phyloP scores from a whole-genome alignment of 2,113 vertebrate species.

The Ammodytes dubius region DNA sequence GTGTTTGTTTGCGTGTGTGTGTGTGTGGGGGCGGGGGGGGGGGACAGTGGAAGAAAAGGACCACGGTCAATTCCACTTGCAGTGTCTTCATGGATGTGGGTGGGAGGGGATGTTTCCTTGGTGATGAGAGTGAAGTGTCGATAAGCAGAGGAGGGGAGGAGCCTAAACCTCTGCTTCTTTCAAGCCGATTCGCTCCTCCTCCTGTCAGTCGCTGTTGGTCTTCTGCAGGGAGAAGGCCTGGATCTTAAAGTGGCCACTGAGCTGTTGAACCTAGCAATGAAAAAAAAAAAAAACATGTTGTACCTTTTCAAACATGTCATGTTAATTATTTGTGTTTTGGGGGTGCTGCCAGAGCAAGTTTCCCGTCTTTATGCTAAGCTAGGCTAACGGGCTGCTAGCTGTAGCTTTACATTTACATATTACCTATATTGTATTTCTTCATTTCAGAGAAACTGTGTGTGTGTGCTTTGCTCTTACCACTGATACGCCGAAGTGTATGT shows the following conservation, averaged over 20 bases:
- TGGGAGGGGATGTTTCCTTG: slow-evolving; percentile 74
- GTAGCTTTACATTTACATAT: neutral
- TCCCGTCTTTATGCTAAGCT: neutral
- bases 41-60: slow-evolving; percentile 31
- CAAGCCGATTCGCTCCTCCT: slow-evolving; percentile 90
- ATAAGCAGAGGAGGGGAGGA: slow-evolving; percentile 78
- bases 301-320: neutral
- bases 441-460: neutral
- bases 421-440: neutral
- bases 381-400: neutral
- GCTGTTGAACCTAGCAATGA: slow-evolving; percentile 89
- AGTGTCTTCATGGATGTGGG: slow-evolving; percentile 67
- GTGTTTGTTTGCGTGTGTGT: slow-evolving; percentile 50
- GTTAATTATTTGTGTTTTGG: neutral
- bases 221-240: slow-evolving; percentile 94
- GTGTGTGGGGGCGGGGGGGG: slow-evolving; percentile 48
- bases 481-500: slow-evolving; percentile 94
- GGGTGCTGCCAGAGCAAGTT: no score
- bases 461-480: slow-evolving; percentile 88
- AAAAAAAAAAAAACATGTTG: neutral
- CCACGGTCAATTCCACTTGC: slow-evolving; percentile 64
- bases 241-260: slow-evolving; percentile 95
- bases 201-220: slow-evolving; percentile 93
- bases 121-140: slow-evolving; percentile 90
- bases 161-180: slow-evolving; percentile 90